Evolutionary conservation across 2,113 vertebrate genomes (phyloP).

Genomic region (Pterocles burchelli): DNA sequence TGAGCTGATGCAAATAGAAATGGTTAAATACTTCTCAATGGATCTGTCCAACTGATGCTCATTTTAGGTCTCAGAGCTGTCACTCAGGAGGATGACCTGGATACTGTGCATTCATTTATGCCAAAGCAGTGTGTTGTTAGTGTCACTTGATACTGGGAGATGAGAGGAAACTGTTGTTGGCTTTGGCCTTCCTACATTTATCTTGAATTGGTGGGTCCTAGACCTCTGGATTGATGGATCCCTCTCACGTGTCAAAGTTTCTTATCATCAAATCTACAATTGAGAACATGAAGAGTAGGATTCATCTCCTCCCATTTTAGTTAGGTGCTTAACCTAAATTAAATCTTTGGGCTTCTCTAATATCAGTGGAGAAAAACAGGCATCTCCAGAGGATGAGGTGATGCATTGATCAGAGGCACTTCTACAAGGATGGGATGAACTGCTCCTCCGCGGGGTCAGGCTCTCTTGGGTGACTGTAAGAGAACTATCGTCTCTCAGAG

Average conservation of each 20-base stretch:
- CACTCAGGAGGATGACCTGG: constrained; percentile 4
- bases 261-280: background rate
- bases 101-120: background rate
- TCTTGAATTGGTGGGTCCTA: background rate
- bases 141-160: background rate
- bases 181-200: background rate
- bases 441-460: background rate
- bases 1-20: background rate
- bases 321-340: background rate
- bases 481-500: background rate
- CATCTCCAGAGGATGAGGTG: background rate
- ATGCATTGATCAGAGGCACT: background rate
- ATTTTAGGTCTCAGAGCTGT: constrained; percentile 13
- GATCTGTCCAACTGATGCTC: background rate
- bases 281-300: background rate
- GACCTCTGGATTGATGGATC: background rate
- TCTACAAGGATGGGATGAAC: fast-evolving
- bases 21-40: background rate
- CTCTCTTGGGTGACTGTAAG: background rate
- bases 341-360: background rate
- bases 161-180: background rate
- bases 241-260: background rate
- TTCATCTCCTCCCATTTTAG: background rate
- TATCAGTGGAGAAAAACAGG: background rate
- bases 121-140: constrained; percentile 19